phyloP scores from a whole-genome alignment of 2,797 vertebrate genomes.

The Denticeps clupeoides region DNA sequence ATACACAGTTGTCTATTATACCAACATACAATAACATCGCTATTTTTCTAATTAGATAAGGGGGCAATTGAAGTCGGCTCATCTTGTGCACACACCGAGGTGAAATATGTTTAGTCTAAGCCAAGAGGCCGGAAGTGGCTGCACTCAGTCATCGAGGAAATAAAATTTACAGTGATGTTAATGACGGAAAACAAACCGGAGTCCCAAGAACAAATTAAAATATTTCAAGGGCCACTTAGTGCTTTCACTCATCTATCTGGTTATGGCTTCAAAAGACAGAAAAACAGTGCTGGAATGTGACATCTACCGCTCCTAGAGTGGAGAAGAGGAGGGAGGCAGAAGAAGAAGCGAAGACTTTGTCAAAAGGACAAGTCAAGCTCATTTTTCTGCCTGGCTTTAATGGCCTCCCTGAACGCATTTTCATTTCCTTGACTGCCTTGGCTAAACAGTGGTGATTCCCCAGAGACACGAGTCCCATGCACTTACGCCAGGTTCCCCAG shows the following conservation, averaged over 20 bases:
- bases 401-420: constrained; percentile 57
- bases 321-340: not conserved
- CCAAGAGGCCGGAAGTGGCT: constrained; percentile 44
- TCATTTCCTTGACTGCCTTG: constrained; percentile 50
- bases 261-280: constrained; percentile 24
- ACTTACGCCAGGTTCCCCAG: constrained; percentile 13
- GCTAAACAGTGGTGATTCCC: constrained; percentile 53
- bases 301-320: not conserved
- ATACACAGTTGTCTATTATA: constrained; percentile 53
- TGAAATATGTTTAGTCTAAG: constrained; percentile 59
- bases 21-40: constrained; percentile 53
- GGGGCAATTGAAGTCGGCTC: constrained; percentile 37
- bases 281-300: constrained; percentile 1
- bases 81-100: constrained; percentile 38
- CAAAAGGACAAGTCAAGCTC: constrained; percentile 45
- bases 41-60: constrained; percentile 65
- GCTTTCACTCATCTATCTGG: constrained; percentile 21
- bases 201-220: constrained; percentile 20
- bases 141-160: constrained; percentile 42
- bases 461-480: constrained; percentile 36
- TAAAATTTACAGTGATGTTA: constrained; percentile 19
- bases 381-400: constrained; percentile 61
- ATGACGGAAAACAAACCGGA: not conserved
- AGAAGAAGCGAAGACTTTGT: constrained; percentile 23
- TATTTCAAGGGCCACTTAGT: constrained; percentile 16